A percentile compares a stretch with the other conserved stretches of the same genome.
Conservation (phyloP, 2,888 invertebrate species). For the Spodoptera exigua region DNA sequence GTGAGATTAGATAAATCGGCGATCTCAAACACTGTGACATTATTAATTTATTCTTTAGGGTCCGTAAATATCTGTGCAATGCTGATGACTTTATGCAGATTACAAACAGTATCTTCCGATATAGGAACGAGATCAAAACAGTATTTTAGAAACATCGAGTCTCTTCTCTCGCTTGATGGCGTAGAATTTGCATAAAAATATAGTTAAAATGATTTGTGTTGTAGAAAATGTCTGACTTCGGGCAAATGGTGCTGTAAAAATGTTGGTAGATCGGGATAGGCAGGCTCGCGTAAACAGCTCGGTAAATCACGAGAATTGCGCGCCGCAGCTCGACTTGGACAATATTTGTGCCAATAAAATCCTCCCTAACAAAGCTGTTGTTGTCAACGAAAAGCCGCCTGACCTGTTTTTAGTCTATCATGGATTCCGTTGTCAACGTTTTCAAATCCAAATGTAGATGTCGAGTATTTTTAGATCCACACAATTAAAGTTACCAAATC, state of each 20-base stretch:
- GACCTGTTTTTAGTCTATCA: constrained; percentile 83
- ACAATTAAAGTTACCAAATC: constrained; percentile 21
- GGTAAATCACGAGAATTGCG: constrained; percentile 85
- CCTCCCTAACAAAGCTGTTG: constrained; percentile 86
- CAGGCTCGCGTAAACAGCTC: constrained; percentile 85
- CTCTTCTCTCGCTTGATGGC: constrained; percentile 53
- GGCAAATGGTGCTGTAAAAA: constrained; percentile 81
- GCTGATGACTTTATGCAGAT: constrained; percentile 21
- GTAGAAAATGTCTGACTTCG: constrained; percentile 78
- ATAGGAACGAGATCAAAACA: constrained; percentile 51
- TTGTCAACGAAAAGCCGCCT: constrained; percentile 84
- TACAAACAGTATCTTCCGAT: constrained; percentile 39
- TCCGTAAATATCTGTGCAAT: neutral
- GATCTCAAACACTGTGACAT: constrained; percentile 6
- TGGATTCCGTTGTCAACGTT: constrained; percentile 72
- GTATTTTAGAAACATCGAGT: constrained; percentile 53
- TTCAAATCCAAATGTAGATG: constrained; percentile 61
- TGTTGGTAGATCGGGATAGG: constrained; percentile 78
- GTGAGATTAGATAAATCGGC: too few species aligned
- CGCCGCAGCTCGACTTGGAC: constrained; percentile 83
- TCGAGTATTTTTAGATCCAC: constrained; percentile 41
- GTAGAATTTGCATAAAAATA: constrained; percentile 75
- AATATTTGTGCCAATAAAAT: constrained; percentile 89
- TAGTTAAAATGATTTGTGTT: constrained; percentile 79
- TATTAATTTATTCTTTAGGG: neutral